Base-by-base conservation (phyloP, 2,888 invertebrate species). In the Drosophila kambysellisi region DNA sequence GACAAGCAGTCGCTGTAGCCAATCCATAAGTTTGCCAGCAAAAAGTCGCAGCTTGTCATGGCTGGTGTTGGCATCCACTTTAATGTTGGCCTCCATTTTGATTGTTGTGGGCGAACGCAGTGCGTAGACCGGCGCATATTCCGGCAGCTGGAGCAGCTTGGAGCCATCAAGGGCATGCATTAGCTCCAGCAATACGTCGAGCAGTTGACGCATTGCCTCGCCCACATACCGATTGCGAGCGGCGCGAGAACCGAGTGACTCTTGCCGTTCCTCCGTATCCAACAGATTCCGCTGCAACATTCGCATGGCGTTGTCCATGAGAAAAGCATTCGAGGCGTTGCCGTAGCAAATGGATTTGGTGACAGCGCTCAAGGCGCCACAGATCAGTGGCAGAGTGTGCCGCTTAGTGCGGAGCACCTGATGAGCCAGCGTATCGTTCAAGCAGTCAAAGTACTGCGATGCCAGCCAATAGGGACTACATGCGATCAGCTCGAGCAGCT, bases 261-360 rank as follows among this genome's bases (percentile, higher is more conserved):
- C 30, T 25, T 88, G 50, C 0, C 65, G 70, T 3, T 74, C 60
- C 12, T 35, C 46, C 0, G 30, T 61, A 32, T 69, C 65, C 4
- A 85, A 39, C 35, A 84, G 15, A 39, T 89, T 70, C 2, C 70
- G 66, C 17, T 89, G 88, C 8, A 89, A 35, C 39, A 84, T 33
- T 0, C 69, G 64, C 30, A 64, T 7, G 0, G 70, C 46, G 12
- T 73, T 60, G 20, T 35, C 39, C 32, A 70, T 11, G 1, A 76
- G 17, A 12, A 15, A 15, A 9, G n/a, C 17, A 66, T 17, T 12
- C 35, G 33, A 4, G 6, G 15, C 30, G 15, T 50, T 51, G 29
- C 56, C 39, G 0, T 57, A 29, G 9, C 62, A 43, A 4, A 88
- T 52, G 6, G 83, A 50, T 4, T 56, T 57, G 3, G 56, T 60